phyloP scores from a whole-genome alignment of 2,797 vertebrate species.

The Enteromius radiatus region DNA sequence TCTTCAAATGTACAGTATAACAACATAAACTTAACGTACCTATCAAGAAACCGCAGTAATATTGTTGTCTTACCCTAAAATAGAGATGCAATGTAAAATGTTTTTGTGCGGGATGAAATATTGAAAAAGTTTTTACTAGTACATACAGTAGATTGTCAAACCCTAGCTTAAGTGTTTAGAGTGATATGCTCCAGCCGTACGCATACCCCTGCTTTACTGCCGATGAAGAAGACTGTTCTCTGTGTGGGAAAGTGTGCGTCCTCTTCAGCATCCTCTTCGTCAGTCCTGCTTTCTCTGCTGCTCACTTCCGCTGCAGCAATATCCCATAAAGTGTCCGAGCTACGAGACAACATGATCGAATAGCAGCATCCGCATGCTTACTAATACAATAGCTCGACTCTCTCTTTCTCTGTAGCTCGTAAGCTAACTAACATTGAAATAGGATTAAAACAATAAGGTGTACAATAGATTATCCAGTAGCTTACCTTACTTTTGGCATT shows the following conservation, averaged over 20 bases:
- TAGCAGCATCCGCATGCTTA: slow-evolving; percentile 12
- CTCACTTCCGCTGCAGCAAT: slow-evolving; percentile 85
- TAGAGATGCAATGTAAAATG: neutral
- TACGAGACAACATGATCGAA: slow-evolving; percentile 59
- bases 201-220: slow-evolving; percentile 90
- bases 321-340: slow-evolving; percentile 92
- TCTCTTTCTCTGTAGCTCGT: neutral
- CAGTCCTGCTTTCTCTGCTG: slow-evolving; percentile 66
- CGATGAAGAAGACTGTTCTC: slow-evolving; percentile 88
- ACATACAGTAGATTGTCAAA: neutral
- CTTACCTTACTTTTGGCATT: slow-evolving; percentile 78
- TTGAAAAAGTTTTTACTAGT: neutral
- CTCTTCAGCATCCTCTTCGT: slow-evolving; percentile 64
- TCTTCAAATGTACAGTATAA: neutral
- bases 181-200: slow-evolving; percentile 67
- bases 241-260: slow-evolving; percentile 73
- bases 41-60: slow-evolving; percentile 91
- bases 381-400: neutral
- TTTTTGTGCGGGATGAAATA: neutral
- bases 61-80: slow-evolving; percentile 93
- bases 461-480: neutral
- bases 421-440: neutral
- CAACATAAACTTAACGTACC: slow-evolving; percentile 77
- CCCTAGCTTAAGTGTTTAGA: neutral
- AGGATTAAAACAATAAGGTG: neutral